Base-by-base conservation (phyloP, 2,113 vertebrate species). In the Aegithalos caudatus region DNA sequence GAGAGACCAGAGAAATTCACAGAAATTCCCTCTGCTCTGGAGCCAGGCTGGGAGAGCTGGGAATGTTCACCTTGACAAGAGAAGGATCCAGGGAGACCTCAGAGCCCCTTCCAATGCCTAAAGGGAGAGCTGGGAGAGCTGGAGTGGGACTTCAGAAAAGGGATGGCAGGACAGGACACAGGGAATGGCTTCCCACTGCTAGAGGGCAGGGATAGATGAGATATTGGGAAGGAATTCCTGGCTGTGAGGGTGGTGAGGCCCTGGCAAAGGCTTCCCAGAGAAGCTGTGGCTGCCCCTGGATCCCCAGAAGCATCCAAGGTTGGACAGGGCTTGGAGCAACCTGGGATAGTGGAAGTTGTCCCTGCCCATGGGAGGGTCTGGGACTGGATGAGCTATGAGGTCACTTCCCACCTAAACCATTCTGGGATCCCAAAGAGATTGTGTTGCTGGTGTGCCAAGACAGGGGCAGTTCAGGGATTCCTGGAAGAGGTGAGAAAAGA, bases 271-370 rank as follows among this genome's bases (percentile, higher is more conserved):
- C 0, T 66, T 0, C 51, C 21, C 25, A 31, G 61, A 67, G 25
- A 5, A 58, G 51, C 35, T 66, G 51, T 35, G 42, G 70, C 61
- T 76, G 44, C 17, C 9, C 44, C 25, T 31, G 62, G 40, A 35
- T 27, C 14, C 44, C 11, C 37, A 62, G 40, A 42, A 42, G 9
- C 35, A 11, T 14, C 37, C 82, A 35, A 50, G 35, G 31, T 0
- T 42, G 51, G 61, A 64, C 0, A 0, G 11, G 9, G 6, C 7
- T 23, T 47, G 81, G 42, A 86, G 1, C 16, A 31, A 0, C 25
- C 9, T 50, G 71, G 31, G 51, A 2, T 0, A 5, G 11, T 66
- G 71, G 29, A 3, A 76, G 35, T 4, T 85, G 71, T 58, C 58
- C 35, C 35, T 66, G 21, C 3, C 16, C 44, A 50, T 7, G 13